Base-by-base conservation (phyloP, 2,888 invertebrate genomes). In the Polyommatus icarus region DNA sequence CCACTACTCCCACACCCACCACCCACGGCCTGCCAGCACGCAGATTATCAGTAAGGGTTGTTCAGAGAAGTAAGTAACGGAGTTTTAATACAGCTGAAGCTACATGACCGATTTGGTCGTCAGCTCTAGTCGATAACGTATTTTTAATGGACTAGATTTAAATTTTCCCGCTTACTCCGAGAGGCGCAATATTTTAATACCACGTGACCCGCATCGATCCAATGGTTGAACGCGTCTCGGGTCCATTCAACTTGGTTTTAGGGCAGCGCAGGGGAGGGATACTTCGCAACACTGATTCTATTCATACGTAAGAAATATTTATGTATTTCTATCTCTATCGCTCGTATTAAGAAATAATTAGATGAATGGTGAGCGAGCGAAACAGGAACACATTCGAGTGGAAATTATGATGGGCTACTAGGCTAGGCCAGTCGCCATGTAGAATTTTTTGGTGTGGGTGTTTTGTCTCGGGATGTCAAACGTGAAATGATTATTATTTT, bases 151-250 rank as follows among this genome's bases (percentile, higher is more conserved):
- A 36, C 10, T 46, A 46, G 1, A 15, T 77, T 81, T 72, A 78
- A 79, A 80, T 76, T 78, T 87, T 90, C 84, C 90, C 93, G 92
- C 85, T 84, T 73, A 76, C 50, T 67, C 50, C 61, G 77, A 82
- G 81, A 79, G 84, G 85, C 86, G 87, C 88, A 86, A 88, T 88
- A 89, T 90, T 88, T 89, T 90, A 87, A 85, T 85, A 85, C 93
- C 94, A 94, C 93, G 94, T 94, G 94, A 94, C 88, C 84, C 78
- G 87, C 89, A 94, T 94, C 94, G 94, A 94, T 94, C 94, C 94
- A 94, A 94, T 94, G 89, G 94, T 87, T 90, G 92, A 92, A 87
- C 91, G 92, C 93, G 93, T 93, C 92, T 90, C 91, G 93, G 93
- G 94, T 94, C 94, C 94, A 94, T 94, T 94, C 94, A 94, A 94